Percentiles rank a stretch among this genome's conserved stretches.
Evolutionary conservation across 2,888 invertebrate genomes (phyloP).

Genomic region (Autographa pulchrina): DNA sequence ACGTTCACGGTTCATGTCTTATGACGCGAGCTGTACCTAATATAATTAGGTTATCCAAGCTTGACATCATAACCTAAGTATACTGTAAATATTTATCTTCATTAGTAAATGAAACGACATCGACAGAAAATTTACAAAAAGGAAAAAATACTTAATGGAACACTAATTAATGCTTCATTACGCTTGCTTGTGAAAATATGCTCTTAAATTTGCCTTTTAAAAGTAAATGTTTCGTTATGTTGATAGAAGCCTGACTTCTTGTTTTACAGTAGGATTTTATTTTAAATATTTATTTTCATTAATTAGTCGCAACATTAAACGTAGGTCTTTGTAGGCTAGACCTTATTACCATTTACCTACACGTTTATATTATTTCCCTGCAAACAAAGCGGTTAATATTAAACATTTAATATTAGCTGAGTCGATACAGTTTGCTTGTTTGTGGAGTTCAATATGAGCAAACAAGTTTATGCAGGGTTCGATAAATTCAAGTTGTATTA

Average conservation of each 20-base stretch:
- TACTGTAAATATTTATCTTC: no score
- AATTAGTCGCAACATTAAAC: no score
- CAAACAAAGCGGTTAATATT: background rate
- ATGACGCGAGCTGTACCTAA: background rate
- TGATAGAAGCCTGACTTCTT: background rate
- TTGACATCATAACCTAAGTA: no score
- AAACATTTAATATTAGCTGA: background rate
- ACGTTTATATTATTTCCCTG: background rate
- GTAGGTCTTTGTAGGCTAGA: no score
- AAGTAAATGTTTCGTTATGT: no score
- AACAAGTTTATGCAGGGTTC: background rate
- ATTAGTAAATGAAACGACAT: no score
- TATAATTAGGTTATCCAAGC: background rate
- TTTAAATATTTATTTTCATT: background rate
- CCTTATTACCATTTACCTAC: background rate
- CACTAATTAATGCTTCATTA: no score
- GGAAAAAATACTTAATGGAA: no score
- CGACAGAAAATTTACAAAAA: no score
- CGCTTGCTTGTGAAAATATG: background rate
- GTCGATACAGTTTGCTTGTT: background rate
- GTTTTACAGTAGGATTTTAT: no score
- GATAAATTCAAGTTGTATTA: background rate
- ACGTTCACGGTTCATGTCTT: constrained; percentile 3
- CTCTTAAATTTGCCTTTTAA: background rate
- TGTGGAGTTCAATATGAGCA: background rate